Conservation (phyloP, 2,888 invertebrate genomes). For the Pimpla rufipes region DNA sequence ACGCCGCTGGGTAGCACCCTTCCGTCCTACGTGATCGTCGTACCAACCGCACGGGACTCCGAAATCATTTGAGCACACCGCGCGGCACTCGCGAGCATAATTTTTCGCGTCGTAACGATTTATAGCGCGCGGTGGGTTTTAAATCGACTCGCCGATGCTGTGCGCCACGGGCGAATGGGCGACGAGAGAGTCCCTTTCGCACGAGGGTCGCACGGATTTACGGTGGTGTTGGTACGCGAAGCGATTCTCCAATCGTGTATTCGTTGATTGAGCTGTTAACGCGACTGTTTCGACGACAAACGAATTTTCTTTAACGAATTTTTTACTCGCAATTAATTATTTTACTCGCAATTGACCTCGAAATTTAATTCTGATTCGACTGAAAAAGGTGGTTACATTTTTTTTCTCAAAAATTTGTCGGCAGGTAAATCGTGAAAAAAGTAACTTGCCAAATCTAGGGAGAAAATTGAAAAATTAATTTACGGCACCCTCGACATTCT, state of each 20-base stretch:
- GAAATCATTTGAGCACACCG: constrained; percentile 22
- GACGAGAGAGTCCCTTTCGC: not conserved
- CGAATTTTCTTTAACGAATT: too few species aligned
- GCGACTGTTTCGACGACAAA: not conserved
- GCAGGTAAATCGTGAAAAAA: not conserved
- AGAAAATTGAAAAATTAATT: not conserved
- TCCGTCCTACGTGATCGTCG: constrained; percentile 61
- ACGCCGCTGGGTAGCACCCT: constrained; percentile 54
- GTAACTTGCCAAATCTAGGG: not conserved
- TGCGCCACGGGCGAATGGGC: not conserved
- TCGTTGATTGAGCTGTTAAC: not conserved
- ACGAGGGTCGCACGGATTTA: constrained; percentile 16
- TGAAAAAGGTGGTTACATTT: not conserved
- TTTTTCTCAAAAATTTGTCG: not conserved
- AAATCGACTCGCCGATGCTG: constrained; percentile 21
- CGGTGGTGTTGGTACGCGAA: not conserved
- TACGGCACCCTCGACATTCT: not conserved
- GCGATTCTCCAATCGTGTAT: constrained; percentile 5
- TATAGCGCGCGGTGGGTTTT: constrained; percentile 35
- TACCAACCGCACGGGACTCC: constrained; percentile 39
- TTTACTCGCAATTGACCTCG: too few species aligned
- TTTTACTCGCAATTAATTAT: too few species aligned
- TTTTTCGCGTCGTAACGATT: constrained; percentile 31
- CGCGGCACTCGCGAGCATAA: constrained; percentile 13
- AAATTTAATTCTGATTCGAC: too few species aligned